A percentile compares a stretch with the other conserved stretches of the same genome.
These are phyloP conservation scores for Homalodisca vitripennis DNA, from an alignment of 1,140 invertebrate genomes.

Conservation along the genomic window DNA sequence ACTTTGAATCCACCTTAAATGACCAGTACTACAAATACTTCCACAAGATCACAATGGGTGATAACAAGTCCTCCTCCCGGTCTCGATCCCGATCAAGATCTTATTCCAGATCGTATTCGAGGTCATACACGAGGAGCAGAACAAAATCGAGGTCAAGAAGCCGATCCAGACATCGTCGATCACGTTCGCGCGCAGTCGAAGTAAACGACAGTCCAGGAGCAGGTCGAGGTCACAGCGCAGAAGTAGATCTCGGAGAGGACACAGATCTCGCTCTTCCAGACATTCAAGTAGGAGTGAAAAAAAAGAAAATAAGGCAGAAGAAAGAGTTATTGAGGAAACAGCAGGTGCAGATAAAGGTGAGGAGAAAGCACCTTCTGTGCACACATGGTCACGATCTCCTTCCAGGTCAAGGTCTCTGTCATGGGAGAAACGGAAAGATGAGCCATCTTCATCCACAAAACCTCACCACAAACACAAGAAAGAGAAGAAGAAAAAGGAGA, in stretches of 20 bases:
- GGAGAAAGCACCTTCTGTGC: slow-evolving; percentile 10
- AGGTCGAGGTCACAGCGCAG: slow-evolving; percentile 21
- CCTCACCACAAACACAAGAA: slow-evolving; percentile 21
- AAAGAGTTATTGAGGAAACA: not conserved
- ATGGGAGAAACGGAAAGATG: slow-evolving; percentile 18
- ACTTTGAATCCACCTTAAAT: slow-evolving; percentile 41
- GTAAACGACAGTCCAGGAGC: slow-evolving; percentile 23
- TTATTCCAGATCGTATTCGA: not conserved
- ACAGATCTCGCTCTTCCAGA: slow-evolving; percentile 11
- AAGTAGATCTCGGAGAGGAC: not conserved
- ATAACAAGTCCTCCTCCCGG: slow-evolving; percentile 31
- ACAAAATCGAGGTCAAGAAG: slow-evolving; percentile 17
- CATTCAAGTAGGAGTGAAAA: not conserved
- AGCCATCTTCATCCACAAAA: not conserved
- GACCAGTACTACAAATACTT: slow-evolving; percentile 51
- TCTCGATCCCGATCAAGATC: slow-evolving; percentile 30
- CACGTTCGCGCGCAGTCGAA: slow-evolving; percentile 31
- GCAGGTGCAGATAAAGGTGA: not conserved
- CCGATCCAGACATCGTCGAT: slow-evolving; percentile 40
- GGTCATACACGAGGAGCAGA: slow-evolving; percentile 29
- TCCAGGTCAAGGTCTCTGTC: slow-evolving; percentile 3
- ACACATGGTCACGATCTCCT: slow-evolving; percentile 17
- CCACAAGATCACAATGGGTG: slow-evolving; percentile 50
- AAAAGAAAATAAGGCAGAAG: not conserved
- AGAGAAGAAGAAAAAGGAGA: slow-evolving; percentile 21